Conservation (phyloP, 2,888 invertebrate genomes). For the Melanargia galathea region DNA sequence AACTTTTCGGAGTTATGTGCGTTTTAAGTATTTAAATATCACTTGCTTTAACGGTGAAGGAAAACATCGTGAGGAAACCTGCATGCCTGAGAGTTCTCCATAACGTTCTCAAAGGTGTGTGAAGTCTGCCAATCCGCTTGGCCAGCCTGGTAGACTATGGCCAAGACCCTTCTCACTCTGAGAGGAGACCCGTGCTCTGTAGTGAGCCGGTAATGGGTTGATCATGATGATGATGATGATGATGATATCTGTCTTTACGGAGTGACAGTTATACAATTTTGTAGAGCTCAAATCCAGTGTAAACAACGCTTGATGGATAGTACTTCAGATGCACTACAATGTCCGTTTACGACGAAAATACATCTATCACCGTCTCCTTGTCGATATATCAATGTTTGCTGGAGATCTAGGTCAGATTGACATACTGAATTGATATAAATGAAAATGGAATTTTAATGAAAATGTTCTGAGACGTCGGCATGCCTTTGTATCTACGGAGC, state of each 20-base stretch:
- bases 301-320: constrained; percentile 25
- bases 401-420: constrained; percentile 34
- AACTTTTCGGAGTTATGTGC: too few relatives aligned
- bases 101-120: too few relatives aligned
- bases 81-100: too few relatives aligned
- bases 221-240: too few relatives aligned
- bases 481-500: constrained; percentile 12
- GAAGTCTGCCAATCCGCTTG: too few relatives aligned
- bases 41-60: too few relatives aligned
- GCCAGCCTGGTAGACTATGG: too few relatives aligned
- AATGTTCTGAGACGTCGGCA: constrained; percentile 2
- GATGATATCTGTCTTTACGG: background rate
- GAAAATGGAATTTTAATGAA: constrained; percentile 22
- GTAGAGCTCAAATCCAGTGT: constrained; percentile 16
- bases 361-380: constrained; percentile 40
- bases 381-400: constrained; percentile 34
- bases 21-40: too few relatives aligned
- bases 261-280: constrained; percentile 17
- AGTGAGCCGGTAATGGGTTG: too few relatives aligned
- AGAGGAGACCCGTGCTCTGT: too few relatives aligned
- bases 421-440: constrained; percentile 34
- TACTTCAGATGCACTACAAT: constrained; percentile 21
- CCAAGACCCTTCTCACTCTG: too few relatives aligned
- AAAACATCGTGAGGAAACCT: too few relatives aligned
- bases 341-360: constrained; percentile 23